These are phyloP conservation scores for Gambusia affinis DNA, from an alignment of 2,113 vertebrate species.

Conservation along the genomic window DNA sequence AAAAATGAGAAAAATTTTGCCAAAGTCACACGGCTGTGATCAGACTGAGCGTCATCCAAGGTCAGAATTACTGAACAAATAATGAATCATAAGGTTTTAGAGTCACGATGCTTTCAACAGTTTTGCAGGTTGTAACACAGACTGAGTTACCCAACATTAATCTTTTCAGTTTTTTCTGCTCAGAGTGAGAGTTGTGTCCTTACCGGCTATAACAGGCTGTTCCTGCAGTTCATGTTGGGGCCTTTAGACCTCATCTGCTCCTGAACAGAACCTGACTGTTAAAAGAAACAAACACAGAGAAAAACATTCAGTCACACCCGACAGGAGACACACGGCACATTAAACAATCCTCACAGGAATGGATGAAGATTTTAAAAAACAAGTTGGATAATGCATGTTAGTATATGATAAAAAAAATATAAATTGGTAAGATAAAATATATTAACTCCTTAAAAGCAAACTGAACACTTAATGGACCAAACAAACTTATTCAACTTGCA, in stretches of 20 bases:
- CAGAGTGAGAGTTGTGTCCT: conserved; percentile 17
- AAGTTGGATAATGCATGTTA: no score
- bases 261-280: conserved; percentile 86
- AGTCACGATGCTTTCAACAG: no score
- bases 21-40: neutral
- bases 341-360: neutral
- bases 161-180: neutral
- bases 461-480: no score
- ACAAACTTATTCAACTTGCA: no score
- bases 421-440: no score
- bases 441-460: no score
- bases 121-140: no score
- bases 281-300: neutral
- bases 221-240: conserved; percentile 72
- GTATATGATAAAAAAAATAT: no score
- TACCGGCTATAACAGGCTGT: conserved; percentile 74
- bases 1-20: neutral
- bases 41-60: neutral
- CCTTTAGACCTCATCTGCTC: conserved; percentile 92
- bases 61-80: neutral
- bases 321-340: neutral
- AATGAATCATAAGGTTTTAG: no score
- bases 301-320: neutral
- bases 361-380: no score
- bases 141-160: no score